A percentile compares a stretch with the other conserved stretches of the same genome.
phyloP scores from a whole-genome alignment of 2,797 vertebrate genomes.

The Leptodactylus fallax region DNA sequence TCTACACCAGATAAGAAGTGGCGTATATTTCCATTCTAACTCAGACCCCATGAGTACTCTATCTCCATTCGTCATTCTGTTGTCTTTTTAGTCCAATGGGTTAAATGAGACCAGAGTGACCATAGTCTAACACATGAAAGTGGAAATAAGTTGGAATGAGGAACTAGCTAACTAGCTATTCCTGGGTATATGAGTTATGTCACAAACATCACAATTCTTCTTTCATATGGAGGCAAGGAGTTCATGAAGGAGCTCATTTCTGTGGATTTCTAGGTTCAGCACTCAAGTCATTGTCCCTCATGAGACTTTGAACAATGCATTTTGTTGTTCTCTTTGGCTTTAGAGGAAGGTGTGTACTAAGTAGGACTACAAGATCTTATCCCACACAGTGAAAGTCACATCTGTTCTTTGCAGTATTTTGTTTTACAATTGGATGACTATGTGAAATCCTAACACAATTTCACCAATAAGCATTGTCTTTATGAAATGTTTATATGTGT shows the following conservation, averaged over 20 bases:
- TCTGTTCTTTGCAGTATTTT: not conserved
- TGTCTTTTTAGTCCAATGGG: no score
- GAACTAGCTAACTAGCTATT: not conserved
- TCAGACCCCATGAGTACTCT: no score
- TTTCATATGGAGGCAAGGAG: no score
- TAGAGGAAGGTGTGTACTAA: not conserved
- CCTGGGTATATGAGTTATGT: not conserved
- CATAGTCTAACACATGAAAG: no score
- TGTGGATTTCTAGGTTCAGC: constrained; percentile 1
- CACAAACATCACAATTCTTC: no score
- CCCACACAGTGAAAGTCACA: not conserved
- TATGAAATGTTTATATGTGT: no score
- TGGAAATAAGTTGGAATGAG: no score
- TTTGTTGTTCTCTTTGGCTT: constrained; percentile 4
- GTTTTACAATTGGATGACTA: not conserved
- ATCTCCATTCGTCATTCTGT: no score
- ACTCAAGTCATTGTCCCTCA: not conserved
- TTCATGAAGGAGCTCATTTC: not conserved
- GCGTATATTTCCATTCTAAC: no score
- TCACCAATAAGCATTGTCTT: no score
- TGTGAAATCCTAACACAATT: not conserved
- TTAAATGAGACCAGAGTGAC: no score
- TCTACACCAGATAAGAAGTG: no score
- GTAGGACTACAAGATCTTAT: not conserved
- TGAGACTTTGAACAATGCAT: not conserved